Percentiles rank a stretch among this genome's conserved stretches.
These are phyloP conservation scores for Macroramphosus scolopax DNA, from an alignment of 2,797 vertebrate species.

Conservation along the genomic window DNA sequence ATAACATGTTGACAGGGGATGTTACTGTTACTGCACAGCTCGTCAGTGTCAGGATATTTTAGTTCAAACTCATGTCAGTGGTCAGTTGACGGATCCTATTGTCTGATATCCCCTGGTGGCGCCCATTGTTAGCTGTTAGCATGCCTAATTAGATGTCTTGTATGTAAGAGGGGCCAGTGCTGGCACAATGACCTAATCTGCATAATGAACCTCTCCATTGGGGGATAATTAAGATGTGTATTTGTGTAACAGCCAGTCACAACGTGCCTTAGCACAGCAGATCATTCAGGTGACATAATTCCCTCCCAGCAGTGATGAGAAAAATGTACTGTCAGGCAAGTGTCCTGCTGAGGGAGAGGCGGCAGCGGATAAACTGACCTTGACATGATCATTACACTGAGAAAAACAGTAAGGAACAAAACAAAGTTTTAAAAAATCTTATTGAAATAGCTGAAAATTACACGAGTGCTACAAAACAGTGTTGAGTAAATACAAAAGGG, in stretches of 20 bases:
- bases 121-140: constrained; percentile 57
- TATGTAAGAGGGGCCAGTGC: constrained; percentile 53
- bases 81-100: constrained; percentile 48
- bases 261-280: constrained; percentile 38
- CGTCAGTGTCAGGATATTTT: constrained; percentile 39
- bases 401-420: constrained; percentile 14
- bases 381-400: constrained; percentile 42
- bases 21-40: constrained; percentile 24
- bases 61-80: constrained; percentile 35
- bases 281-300: constrained; percentile 48
- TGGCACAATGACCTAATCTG: constrained; percentile 71
- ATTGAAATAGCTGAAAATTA: too few species aligned
- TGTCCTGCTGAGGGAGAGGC: too few species aligned
- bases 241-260: constrained; percentile 61
- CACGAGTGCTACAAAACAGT: too few species aligned
- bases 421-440: too few species aligned
- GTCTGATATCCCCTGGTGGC: constrained; percentile 56
- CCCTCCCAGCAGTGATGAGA: constrained; percentile 29
- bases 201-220: constrained; percentile 69
- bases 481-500: too few species aligned
- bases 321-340: constrained; percentile 34
- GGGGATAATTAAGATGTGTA: constrained; percentile 73
- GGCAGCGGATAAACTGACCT: constrained; percentile 38
- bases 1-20: constrained; percentile 11
- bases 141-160: constrained; percentile 73